Evolutionary conservation across 2,113 vertebrate species (phyloP).

Genomic region (Anoplopoma fimbria): DNA sequence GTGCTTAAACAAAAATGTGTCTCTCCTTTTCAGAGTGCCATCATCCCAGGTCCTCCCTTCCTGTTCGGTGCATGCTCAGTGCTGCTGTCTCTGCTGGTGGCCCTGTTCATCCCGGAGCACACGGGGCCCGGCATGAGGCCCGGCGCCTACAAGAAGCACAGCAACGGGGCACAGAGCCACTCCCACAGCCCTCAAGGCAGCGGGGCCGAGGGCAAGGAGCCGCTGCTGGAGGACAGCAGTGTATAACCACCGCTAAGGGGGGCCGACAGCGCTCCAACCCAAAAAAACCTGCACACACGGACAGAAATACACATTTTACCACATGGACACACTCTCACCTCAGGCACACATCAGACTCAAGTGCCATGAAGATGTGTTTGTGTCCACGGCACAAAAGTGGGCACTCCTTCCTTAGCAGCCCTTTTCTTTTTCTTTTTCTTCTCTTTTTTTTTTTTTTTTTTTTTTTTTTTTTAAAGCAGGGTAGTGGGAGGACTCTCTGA

Average conservation of each 20-base stretch:
- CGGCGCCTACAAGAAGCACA: conserved; percentile 91
- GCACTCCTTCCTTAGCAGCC: conserved; percentile 48
- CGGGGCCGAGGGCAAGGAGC: conserved; percentile 90
- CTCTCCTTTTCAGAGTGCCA: conserved; percentile 85
- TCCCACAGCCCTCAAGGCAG: conserved; percentile 88
- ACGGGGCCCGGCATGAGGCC: conserved; percentile 84
- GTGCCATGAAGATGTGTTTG: conserved; percentile 56
- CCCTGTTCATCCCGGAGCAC: conserved; percentile 94
- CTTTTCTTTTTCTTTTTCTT: conserved; percentile 11
- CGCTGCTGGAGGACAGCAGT: conserved; percentile 92
- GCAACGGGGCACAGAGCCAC: conserved; percentile 87
- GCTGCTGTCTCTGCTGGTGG: conserved; percentile 92
- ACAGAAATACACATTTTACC: conserved; percentile 54
- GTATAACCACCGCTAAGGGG: conserved; percentile 83
- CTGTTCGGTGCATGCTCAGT: conserved; percentile 94
- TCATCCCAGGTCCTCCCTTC: conserved; percentile 94
- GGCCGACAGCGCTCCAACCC: conserved; percentile 46
- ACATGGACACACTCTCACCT: conserved; percentile 53
- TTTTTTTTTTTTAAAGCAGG: conserved; percentile 40
- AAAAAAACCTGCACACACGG: conserved; percentile 41
- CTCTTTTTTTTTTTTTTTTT: conserved; percentile 11
- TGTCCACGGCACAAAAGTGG: conserved; percentile 71
- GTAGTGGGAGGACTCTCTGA: conserved; percentile 56
- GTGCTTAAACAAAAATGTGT: not conserved
- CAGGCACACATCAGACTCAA: conserved; percentile 48